Evolutionary conservation across 2,113 vertebrate genomes (phyloP).

Genomic region (Notarius quadriscutis): DNA sequence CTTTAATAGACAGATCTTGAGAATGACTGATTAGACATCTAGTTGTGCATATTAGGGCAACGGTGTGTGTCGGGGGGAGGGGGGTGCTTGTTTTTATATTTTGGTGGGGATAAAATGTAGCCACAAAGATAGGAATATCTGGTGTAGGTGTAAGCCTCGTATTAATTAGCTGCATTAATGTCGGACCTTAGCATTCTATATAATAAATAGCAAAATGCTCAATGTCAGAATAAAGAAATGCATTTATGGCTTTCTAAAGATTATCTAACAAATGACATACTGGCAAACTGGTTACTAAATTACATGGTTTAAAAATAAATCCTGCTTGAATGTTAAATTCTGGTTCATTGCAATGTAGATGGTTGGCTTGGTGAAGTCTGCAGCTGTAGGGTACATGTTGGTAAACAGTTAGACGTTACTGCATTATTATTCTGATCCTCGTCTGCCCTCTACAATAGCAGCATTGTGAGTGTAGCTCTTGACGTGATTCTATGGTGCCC

Average conservation of each 20-base stretch:
- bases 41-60: background rate
- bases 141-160: background rate
- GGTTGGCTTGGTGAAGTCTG: constrained; percentile 48
- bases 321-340: background rate
- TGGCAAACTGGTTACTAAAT: background rate
- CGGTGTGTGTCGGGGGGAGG: background rate
- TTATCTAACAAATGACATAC: background rate
- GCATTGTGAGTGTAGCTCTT: constrained; percentile 87
- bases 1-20: constrained; percentile 8
- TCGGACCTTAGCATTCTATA: background rate
- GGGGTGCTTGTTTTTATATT: background rate
- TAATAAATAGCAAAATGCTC: background rate
- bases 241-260: background rate
- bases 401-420: constrained; percentile 85
- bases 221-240: background rate
- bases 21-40: background rate
- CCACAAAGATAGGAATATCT: background rate
- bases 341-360: background rate
- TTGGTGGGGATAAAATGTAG: background rate
- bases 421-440: constrained; percentile 83
- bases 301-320: background rate
- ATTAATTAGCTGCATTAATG: constrained; percentile 1
- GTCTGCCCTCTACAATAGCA: constrained; percentile 82
- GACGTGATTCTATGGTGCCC: constrained; percentile 83
- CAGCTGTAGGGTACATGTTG: constrained; percentile 84